Conservation (phyloP, 2,113 vertebrate species). For the Herpailurus yagouaroundi region DNA sequence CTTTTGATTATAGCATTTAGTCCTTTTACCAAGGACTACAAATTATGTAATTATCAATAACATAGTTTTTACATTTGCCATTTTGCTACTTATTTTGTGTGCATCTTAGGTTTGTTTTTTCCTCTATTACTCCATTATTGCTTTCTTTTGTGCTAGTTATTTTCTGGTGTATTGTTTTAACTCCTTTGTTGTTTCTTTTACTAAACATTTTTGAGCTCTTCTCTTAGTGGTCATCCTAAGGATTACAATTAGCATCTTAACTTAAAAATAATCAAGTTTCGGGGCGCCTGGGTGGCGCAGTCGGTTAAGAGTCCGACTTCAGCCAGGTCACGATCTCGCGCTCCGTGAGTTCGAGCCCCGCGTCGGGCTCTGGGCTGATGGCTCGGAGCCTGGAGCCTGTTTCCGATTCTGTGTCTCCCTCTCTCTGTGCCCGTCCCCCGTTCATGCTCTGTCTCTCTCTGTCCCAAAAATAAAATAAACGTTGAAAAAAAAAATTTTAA, state of each 20-base stretch:
- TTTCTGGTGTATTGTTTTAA: background rate
- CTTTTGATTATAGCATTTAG: background rate
- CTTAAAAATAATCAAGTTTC: background rate
- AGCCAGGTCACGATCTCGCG: too few relatives aligned
- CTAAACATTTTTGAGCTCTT: constrained; percentile 17
- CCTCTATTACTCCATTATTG: background rate
- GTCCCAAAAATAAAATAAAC: too few relatives aligned
- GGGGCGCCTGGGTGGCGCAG: too few relatives aligned
- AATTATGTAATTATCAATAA: background rate
- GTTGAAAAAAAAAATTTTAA: too few relatives aligned
- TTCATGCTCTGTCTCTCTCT: too few relatives aligned
- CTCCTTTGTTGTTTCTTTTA: constrained; percentile 13
- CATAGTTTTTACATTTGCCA: background rate
- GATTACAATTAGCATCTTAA: constrained; percentile 27
- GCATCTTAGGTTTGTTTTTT: background rate
- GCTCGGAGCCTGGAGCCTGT: too few relatives aligned
- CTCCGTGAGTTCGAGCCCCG: too few relatives aligned
- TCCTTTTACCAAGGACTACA: background rate
- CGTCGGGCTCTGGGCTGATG: too few relatives aligned
- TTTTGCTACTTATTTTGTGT: constrained; percentile 28
- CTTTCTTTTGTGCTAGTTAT: constrained; percentile 7
- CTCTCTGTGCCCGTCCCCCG: too few relatives aligned
- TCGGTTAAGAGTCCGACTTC: too few relatives aligned
- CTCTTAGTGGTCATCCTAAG: background rate
- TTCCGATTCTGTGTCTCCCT: too few relatives aligned